Conservation (phyloP, 2,888 invertebrate species). For the Hesperia comma region DNA sequence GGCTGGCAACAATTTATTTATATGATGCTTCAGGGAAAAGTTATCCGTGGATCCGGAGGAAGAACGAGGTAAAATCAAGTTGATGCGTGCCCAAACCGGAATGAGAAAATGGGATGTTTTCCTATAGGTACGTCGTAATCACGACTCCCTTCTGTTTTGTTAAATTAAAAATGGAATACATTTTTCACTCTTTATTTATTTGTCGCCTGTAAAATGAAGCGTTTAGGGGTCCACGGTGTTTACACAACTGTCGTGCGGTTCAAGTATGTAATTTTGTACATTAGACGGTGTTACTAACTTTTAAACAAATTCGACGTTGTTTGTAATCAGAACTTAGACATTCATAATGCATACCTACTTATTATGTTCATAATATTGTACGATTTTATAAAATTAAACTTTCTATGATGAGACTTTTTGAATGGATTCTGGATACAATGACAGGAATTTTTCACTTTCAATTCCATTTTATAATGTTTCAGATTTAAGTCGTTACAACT, state of each 20-base stretch:
- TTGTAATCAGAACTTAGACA: no score
- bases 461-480: no score
- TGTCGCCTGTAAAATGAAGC: not conserved
- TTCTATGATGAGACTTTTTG: no score
- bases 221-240: not conserved
- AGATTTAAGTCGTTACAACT: no score
- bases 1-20: constrained; percentile 83
- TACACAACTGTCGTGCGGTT: not conserved
- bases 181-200: constrained; percentile 12
- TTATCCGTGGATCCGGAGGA: constrained; percentile 71
- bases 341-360: no score
- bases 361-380: no score
- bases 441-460: no score
- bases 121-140: constrained; percentile 49
- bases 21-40: constrained; percentile 81
- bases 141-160: constrained; percentile 55
- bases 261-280: no score
- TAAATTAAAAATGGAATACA: constrained; percentile 45
- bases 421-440: no score
- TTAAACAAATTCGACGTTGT: no score
- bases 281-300: no score
- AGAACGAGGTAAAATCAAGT: constrained; percentile 78
- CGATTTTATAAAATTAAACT: no score
- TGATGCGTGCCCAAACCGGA: constrained; percentile 70
- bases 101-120: constrained; percentile 67